Evolutionary conservation across 2,888 invertebrate genomes (phyloP).

Genomic region (Lithophane leautieri): DNA sequence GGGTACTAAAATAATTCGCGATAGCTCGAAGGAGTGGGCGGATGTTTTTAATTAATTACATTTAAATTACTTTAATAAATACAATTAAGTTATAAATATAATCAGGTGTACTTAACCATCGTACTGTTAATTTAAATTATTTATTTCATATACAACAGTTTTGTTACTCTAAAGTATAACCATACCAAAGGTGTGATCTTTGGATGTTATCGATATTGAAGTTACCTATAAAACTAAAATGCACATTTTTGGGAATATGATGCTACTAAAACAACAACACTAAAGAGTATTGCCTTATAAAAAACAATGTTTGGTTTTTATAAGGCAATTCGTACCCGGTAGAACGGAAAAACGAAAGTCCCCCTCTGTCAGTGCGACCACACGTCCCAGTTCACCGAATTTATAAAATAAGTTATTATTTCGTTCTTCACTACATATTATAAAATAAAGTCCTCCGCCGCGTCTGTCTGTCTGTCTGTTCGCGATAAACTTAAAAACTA

Average conservation of each 20-base stretch:
- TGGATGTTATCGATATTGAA: not conserved
- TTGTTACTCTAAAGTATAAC: conserved; percentile 37
- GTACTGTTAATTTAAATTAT: conserved; percentile 14
- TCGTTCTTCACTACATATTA: too few relatives aligned
- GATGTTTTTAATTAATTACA: conserved; percentile 53
- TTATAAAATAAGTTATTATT: too few relatives aligned
- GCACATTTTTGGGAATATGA: conserved; percentile 17
- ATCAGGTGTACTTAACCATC: conserved; percentile 39
- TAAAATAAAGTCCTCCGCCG: too few relatives aligned
- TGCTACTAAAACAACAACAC: not conserved
- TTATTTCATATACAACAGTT: conserved; percentile 52
- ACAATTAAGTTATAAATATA: conserved; percentile 47
- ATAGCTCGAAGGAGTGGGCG: conserved; percentile 56
- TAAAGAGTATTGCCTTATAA: too few relatives aligned
- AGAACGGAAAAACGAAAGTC: too few relatives aligned
- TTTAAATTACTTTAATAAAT: conserved; percentile 26
- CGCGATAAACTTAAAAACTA: too few relatives aligned
- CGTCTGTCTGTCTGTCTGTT: too few relatives aligned
- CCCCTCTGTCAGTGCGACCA: not conserved
- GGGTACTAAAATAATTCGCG: conserved; percentile 22
- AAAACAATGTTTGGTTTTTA: too few relatives aligned
- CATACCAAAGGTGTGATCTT: conserved; percentile 25
- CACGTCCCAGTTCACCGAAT: not conserved
- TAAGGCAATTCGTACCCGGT: not conserved
- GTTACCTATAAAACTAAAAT: conserved; percentile 23